Base-by-base conservation (phyloP, 64 coral and sea anemone genomes). In the Acropora yongei region DNA sequence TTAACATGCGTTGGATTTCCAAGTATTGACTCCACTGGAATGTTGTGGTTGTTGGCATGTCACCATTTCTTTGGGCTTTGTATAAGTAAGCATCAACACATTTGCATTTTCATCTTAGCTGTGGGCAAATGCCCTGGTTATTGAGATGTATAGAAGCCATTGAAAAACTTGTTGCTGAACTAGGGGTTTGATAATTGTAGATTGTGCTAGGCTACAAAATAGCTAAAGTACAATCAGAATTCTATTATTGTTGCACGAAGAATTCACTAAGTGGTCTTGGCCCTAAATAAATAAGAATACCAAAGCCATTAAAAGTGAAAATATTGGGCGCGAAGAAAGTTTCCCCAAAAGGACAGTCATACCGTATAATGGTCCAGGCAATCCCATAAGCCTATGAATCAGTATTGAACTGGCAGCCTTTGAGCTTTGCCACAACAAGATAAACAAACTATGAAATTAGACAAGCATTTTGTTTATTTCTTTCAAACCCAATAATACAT, bases 151-250 rank as follows among this genome's bases (percentile, higher is more conserved):
- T 30, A 30, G 30, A 30, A 30, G 30, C 30, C 30, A 30, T 30
- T 30, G 30, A 30, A 30, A 30, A 30, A 30, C 30, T 30, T 30
- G 30, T 30, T 30, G 30, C 30, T 30, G 30, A 30, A 30, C 30
- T 30, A 30, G 30, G 30, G 30, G 30, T 30, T 30, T 30, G 30
- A 30, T 30, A 39, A 74, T 73, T 73, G 69, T 30, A 73, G 69
- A 73, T 73, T 73, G 69, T 73, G 39, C 69, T 9, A 73, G 69
- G 69, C 69, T 73, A 73, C 69, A 73, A 8, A 73, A 16, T 73
- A 39, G 19, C 69, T 73, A 30, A 4, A 40, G 20, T 40, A 73
- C 69, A 73, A 73, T 73, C 69, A 39, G 69, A 73, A 42, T 42
- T 73, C 69, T 73, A 73, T 73, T 0, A 73, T 8, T 4, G 69